phyloP scores from a whole-genome alignment of 2,888 invertebrate species.

The Drosophila conformis region DNA sequence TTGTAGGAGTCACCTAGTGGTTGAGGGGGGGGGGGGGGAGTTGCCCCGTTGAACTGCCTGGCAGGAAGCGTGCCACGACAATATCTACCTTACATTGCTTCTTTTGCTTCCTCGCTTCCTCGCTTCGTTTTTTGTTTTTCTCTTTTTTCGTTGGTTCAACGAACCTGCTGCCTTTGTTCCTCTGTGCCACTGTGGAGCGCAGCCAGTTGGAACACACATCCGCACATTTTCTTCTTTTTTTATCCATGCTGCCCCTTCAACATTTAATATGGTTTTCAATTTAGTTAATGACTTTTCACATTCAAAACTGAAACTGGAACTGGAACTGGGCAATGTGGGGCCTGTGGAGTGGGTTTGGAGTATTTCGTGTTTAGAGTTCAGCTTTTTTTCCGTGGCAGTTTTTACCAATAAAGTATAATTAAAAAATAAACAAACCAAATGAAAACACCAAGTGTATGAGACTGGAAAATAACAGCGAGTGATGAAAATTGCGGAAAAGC shows the following conservation, averaged over 20 bases:
- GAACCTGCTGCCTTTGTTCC: constrained; percentile 54
- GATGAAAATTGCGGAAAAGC: constrained; percentile 4
- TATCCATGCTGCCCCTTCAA: constrained; percentile 6
- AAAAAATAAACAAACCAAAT: constrained; percentile 1
- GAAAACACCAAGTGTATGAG: constrained; percentile 52
- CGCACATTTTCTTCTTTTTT: not conserved
- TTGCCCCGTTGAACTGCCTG: not conserved
- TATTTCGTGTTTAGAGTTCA: constrained; percentile 10
- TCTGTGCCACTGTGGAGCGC: constrained; percentile 10
- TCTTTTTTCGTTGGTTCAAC: constrained; percentile 64
- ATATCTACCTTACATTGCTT: constrained; percentile 26
- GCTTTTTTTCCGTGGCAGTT: not conserved
- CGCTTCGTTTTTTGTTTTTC: constrained; percentile 6
- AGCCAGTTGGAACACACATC: constrained; percentile 46
- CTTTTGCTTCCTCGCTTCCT: constrained; percentile 5
- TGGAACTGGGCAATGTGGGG: not conserved
- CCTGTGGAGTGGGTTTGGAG: not conserved
- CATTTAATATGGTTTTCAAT: constrained; percentile 70
- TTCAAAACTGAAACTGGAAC: constrained; percentile 30
- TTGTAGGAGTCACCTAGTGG: constrained; percentile 1
- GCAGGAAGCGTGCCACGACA: constrained; percentile 54
- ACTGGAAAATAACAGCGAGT: constrained; percentile 49
- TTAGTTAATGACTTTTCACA: constrained; percentile 69
- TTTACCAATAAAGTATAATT: constrained; percentile 13
- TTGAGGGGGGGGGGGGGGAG: not conserved